phyloP scores from a whole-genome alignment of 2,888 invertebrate species.

The Ligdia adustata region DNA sequence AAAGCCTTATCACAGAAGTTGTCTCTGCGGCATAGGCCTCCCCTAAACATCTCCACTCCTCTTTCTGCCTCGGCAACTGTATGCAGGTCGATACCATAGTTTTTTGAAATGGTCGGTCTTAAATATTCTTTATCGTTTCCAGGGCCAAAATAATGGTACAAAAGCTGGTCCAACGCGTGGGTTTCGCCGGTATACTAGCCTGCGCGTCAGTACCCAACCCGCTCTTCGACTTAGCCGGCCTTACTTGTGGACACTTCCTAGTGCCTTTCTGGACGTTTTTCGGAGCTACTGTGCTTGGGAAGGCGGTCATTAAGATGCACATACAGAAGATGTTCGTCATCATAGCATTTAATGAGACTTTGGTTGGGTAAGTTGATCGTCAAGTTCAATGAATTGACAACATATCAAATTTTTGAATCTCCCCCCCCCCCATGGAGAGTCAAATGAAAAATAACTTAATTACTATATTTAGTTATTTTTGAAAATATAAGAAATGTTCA shows the following conservation, averaged over 20 bases:
- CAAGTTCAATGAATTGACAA: no score
- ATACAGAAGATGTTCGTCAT: slow-evolving; percentile 99
- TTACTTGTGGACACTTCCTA: slow-evolving; percentile 99
- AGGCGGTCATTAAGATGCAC: slow-evolving; percentile 98
- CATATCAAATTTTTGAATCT: no score
- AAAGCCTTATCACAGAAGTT: no score
- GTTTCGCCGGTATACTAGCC: slow-evolving; percentile 97
- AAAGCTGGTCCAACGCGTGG: slow-evolving; percentile 95
- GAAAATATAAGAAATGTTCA: no score
- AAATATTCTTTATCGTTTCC: no score
- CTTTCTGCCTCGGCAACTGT: no score
- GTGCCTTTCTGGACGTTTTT: slow-evolving; percentile 99
- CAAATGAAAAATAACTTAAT: not conserved
- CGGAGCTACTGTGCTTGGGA: slow-evolving; percentile 98
- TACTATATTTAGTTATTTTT: not conserved
- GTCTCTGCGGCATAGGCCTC: no score
- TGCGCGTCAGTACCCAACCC: slow-evolving; percentile 99
- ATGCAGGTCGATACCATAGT: no score
- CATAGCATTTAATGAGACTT: slow-evolving; percentile 96
- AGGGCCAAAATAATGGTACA: slow-evolving; percentile 94
- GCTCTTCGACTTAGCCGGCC: slow-evolving; percentile 98
- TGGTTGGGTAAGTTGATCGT: slow-evolving; percentile 90
- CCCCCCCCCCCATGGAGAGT: no score
- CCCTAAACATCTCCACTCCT: no score
- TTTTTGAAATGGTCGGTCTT: no score